phyloP scores from a whole-genome alignment of 2,797 vertebrate species.

The Lateolabrax maculatus region DNA sequence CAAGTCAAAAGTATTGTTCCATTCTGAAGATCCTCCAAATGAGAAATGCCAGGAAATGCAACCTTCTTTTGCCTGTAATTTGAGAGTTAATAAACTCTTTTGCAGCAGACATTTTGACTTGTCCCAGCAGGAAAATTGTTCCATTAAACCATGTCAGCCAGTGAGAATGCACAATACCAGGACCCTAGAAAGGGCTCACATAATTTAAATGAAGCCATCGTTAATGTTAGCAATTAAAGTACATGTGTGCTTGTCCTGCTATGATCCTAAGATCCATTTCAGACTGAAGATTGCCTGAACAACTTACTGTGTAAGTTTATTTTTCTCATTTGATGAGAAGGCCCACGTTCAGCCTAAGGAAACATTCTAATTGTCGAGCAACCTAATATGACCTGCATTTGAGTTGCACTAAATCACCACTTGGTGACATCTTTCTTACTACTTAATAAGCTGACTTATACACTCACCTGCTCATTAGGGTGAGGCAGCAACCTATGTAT shows the following conservation, averaged over 20 bases:
- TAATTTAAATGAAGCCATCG: neutral
- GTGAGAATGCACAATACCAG: neutral
- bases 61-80: neutral
- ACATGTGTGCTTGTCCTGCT: neutral
- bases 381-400: neutral
- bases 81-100: neutral
- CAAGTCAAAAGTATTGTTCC: neutral
- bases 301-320: neutral
- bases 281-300: neutral
- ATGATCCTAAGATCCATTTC: neutral
- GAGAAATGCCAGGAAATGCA: neutral
- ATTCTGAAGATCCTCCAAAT: neutral
- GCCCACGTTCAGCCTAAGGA: neutral
- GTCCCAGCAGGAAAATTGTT: neutral
- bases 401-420: neutral
- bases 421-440: conserved; percentile 6
- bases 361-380: neutral
- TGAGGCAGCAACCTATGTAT: conserved; percentile 6
- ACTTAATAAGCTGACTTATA: neutral
- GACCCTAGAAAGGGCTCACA: neutral
- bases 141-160: neutral
- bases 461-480: conserved; percentile 13
- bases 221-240: too few relatives aligned
- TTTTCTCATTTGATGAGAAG: neutral
- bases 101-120: neutral